Evolutionary conservation across 1,140 invertebrate genomes (phyloP).

Genomic region (Teleopsis dalmanni): DNA sequence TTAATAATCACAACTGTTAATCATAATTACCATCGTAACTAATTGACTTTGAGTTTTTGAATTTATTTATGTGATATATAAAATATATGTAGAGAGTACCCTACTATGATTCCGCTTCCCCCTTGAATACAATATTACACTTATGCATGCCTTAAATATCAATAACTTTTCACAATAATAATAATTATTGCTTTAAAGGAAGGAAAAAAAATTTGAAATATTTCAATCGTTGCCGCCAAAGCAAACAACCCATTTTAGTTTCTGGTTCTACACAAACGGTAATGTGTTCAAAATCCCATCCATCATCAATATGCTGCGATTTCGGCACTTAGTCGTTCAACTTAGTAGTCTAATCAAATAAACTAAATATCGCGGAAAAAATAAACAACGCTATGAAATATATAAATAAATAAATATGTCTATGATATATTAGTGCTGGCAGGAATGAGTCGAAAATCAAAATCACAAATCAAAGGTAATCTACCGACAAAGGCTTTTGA

Average conservation of each 20-base stretch:
- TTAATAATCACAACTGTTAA: no score
- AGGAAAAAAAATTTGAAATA: neutral
- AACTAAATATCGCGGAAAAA: neutral
- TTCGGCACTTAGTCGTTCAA: neutral
- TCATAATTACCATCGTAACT: no score
- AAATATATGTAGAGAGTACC: no score
- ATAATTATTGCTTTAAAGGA: no score
- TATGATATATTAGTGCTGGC: neutral
- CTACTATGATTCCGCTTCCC: no score
- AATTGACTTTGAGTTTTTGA: no score
- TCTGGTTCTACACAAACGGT: neutral
- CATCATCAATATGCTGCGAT: neutral
- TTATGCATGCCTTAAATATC: no score
- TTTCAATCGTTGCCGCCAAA: constrained; percentile 5
- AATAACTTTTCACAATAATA: no score
- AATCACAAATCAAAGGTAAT: constrained; percentile 11
- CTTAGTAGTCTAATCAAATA: constrained; percentile 2
- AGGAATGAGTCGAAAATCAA: constrained; percentile 2
- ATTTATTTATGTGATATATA: no score
- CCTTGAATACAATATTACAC: no score
- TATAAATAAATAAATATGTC: constrained; percentile 2
- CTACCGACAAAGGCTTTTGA: constrained; percentile 14
- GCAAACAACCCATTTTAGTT: neutral
- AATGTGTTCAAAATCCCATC: no score
- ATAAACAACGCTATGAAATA: neutral